Evolutionary conservation across 2,888 invertebrate species (phyloP).

Genomic region (Microplitis manilae): DNA sequence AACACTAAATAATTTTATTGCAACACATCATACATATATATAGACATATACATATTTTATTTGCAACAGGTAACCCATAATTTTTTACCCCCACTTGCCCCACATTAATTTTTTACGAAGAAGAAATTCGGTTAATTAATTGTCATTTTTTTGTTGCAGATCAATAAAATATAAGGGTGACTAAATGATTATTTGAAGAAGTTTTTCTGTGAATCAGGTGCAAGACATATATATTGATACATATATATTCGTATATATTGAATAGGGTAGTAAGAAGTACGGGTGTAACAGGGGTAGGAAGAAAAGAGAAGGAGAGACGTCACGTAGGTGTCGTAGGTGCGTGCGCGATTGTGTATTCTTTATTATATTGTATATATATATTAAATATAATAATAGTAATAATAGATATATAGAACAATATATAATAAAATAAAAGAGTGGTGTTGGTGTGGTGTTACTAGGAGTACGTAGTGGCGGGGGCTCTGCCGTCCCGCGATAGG

Average conservation of each 20-base stretch:
- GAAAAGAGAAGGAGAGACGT: conserved; percentile 12
- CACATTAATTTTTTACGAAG: no score
- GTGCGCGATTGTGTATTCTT: conserved; percentile 6
- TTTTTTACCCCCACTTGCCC: background rate
- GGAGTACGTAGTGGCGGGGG: conserved; percentile 46
- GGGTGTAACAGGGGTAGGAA: conserved; percentile 16
- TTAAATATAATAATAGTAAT: background rate
- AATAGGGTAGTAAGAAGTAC: background rate
- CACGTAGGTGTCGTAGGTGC: conserved; percentile 15
- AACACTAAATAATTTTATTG: background rate
- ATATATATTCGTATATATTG: background rate
- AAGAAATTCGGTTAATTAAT: no score
- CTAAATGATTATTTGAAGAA: background rate
- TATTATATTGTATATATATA: background rate
- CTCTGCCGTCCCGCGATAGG: conserved; percentile 50
- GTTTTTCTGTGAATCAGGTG: background rate
- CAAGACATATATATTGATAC: background rate
- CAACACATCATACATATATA: background rate
- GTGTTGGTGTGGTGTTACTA: conserved; percentile 31
- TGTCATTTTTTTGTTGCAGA: background rate
- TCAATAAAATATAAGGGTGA: background rate
- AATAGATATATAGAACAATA: background rate
- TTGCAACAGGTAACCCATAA: background rate
- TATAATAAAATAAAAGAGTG: conserved; percentile 5
- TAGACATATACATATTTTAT: background rate